Evolutionary conservation across 2,113 vertebrate species (phyloP).

Genomic region (Anseranas semipalmata): DNA sequence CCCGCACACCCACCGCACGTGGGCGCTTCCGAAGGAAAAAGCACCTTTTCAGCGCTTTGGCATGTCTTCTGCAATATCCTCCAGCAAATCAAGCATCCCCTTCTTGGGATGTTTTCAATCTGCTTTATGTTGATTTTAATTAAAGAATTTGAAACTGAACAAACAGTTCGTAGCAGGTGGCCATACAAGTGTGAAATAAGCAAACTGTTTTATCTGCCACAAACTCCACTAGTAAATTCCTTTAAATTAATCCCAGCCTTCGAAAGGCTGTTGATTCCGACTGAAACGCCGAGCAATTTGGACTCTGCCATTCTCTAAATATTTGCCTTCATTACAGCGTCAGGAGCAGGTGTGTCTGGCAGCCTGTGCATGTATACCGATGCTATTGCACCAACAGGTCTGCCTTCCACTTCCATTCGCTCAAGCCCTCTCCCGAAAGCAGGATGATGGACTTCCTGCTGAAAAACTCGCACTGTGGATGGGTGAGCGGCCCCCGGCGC

Average conservation of each 20-base stretch:
- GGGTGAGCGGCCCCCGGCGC: not conserved
- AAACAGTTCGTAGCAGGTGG: constrained; percentile 84
- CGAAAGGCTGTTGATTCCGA: constrained; percentile 49
- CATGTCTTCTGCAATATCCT: constrained; percentile 77
- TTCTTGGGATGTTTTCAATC: constrained; percentile 86
- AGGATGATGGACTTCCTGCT: not conserved
- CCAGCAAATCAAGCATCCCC: constrained; percentile 81
- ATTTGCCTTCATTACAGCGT: constrained; percentile 46
- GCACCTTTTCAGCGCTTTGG: constrained; percentile 48
- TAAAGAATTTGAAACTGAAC: constrained; percentile 84
- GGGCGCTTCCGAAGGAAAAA: not conserved
- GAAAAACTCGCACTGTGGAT: rapidly evolving
- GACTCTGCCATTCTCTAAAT: constrained; percentile 48
- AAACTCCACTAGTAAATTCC: constrained; percentile 79
- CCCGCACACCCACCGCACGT: not conserved
- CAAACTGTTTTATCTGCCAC: constrained; percentile 84
- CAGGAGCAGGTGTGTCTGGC: not conserved
- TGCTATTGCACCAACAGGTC: not conserved
- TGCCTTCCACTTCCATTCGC: rapidly evolving
- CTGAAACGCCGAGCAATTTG: not conserved
- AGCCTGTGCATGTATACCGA: not conserved
- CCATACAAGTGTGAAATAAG: constrained; percentile 86
- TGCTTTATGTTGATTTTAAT: constrained; percentile 87
- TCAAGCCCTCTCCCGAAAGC: not conserved
- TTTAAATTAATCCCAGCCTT: constrained; percentile 81